Percentiles rank a stretch among this genome's conserved stretches.
These are phyloP conservation scores for Ditylenchus weischeri DNA, from an alignment of 2,888 invertebrate species.

Conservation along the genomic window DNA sequence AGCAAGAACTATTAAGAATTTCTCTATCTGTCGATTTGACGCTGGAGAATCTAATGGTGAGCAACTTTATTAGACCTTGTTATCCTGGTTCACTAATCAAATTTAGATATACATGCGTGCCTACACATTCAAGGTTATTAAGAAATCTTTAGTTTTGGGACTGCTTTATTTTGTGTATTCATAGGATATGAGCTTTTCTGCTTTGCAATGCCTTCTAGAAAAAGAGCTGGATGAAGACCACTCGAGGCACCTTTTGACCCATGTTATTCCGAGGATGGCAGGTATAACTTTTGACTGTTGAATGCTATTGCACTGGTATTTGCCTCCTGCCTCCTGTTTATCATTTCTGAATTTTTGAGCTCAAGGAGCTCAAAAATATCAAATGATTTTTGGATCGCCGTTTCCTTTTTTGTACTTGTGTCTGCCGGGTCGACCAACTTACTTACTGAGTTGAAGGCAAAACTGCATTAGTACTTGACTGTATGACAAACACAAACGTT, in stretches of 20 bases:
- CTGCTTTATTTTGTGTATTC: too few species aligned
- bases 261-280: slow-evolving; percentile 10
- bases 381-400: too few species aligned
- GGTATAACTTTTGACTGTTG: background rate
- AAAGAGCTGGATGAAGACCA: background rate
- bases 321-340: too few species aligned
- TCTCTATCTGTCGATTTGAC: background rate
- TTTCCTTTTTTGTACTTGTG: too few species aligned
- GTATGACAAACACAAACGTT: background rate
- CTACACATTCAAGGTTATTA: slow-evolving; percentile 4
- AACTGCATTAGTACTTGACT: too few species aligned
- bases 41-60: background rate
- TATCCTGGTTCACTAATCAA: too few species aligned
- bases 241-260: background rate
- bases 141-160: too few species aligned
- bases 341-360: too few species aligned
- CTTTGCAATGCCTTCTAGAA: background rate
- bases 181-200: background rate
- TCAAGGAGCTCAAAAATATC: too few species aligned
- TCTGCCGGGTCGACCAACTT: too few species aligned
- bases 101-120: background rate
- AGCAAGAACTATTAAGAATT: background rate
- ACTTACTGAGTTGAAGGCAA: too few species aligned
- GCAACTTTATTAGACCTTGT: background rate
- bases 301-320: too few species aligned